phyloP scores from a whole-genome alignment of 2,113 vertebrate species.

The Mesembrinibis cayennensis region DNA sequence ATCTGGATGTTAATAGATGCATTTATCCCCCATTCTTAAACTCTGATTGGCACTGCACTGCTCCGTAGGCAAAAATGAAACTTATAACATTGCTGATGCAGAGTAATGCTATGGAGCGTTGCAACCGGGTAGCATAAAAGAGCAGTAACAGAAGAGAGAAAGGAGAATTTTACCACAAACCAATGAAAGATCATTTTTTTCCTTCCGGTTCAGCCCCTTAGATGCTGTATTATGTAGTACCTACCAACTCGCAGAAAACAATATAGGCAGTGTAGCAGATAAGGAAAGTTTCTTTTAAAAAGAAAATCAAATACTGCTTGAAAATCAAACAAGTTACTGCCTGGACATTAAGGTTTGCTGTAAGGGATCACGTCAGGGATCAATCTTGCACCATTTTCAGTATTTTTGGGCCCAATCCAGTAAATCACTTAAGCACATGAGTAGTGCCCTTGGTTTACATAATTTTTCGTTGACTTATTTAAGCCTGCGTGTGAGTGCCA shows the following conservation, averaged over 20 bases:
- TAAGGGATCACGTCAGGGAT: neutral
- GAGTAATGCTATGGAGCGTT: neutral
- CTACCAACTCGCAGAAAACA: neutral
- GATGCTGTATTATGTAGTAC: fast-evolving
- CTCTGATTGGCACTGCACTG: fast-evolving
- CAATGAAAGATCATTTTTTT: neutral
- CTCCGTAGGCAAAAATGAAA: neutral
- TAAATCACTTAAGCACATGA: neutral
- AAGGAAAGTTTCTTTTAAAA: neutral
- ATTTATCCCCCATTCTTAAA: neutral
- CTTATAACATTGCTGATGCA: fast-evolving
- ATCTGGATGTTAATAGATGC: neutral
- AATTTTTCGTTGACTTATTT: neutral
- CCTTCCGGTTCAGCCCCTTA: neutral
- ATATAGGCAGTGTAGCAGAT: neutral
- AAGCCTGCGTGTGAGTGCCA: neutral
- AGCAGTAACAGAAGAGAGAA: neutral
- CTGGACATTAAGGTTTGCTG: neutral
- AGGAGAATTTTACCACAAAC: neutral
- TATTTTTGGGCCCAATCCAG: neutral
- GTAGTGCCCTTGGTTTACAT: neutral
- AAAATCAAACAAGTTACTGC: neutral
- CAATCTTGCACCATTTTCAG: neutral
- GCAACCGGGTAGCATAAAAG: neutral
- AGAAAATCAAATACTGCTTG: neutral